Conservation (phyloP, 2,888 invertebrate species). For the Trichopoda pennipes region DNA sequence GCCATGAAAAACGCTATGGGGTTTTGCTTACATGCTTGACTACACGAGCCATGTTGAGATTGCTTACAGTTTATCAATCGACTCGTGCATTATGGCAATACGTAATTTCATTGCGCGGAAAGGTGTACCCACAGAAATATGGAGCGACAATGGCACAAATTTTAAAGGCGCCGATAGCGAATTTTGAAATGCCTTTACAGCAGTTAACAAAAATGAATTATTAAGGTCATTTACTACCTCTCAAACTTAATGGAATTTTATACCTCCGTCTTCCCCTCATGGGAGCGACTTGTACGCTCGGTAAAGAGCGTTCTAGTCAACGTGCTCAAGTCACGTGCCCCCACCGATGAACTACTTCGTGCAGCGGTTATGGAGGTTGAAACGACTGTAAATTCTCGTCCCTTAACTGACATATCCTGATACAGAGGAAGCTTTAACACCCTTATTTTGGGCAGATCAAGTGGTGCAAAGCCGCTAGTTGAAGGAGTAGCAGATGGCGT, state of each 20-base stretch:
- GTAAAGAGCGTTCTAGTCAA: slow-evolving; percentile 27
- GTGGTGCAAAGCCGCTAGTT: slow-evolving; percentile 40
- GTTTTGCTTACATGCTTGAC: slow-evolving; percentile 63
- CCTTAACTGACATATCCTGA: slow-evolving; percentile 45
- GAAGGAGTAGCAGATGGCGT: slow-evolving; percentile 24
- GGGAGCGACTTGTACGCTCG: background rate
- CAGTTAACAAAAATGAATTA: slow-evolving; percentile 47
- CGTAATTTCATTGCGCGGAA: slow-evolving; percentile 55
- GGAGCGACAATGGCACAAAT: slow-evolving; percentile 68
- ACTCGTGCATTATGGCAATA: slow-evolving; percentile 58
- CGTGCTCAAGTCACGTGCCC: slow-evolving; percentile 3
- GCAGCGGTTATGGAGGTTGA: slow-evolving; percentile 50
- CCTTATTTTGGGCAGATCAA: slow-evolving; percentile 53
- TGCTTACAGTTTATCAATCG: slow-evolving; percentile 49
- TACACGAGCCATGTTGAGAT: slow-evolving; percentile 62
- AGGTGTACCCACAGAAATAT: slow-evolving; percentile 56
- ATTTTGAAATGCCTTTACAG: slow-evolving; percentile 43
- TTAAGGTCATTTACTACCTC: slow-evolving; percentile 54
- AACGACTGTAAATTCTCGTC: slow-evolving; percentile 51
- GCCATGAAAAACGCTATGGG: slow-evolving; percentile 59
- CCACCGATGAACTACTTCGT: slow-evolving; percentile 53
- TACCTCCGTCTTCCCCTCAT: slow-evolving; percentile 19
- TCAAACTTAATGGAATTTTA: slow-evolving; percentile 50
- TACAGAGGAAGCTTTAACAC: slow-evolving; percentile 53
- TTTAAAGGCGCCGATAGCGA: slow-evolving; percentile 62